Evolutionary conservation across 2,113 vertebrate species (phyloP), one percentile per base, ranked within the genome.

Genomic region (Hylia prasina): DNA sequence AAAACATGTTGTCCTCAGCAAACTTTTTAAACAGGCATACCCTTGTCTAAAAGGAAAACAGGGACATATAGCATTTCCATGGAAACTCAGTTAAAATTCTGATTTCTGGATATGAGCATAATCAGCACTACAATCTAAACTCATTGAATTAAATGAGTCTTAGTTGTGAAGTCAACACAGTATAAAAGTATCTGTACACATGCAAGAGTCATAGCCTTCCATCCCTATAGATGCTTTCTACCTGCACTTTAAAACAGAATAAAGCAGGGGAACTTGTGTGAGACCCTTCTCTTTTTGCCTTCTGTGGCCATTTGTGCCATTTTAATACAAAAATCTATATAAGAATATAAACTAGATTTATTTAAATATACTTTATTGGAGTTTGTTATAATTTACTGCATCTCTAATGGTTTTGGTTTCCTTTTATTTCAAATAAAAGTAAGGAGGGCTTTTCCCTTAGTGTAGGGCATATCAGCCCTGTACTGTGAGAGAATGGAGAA

Each of bases 1-100:
- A 98, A 98, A 98, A 98, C 97, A 97, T 96, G 95, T 98, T 98
- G 98, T 98, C 96, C 93, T 97, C 95, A 2, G 96, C 95, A 97
- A 97, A 97, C 95, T 95, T 97, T 64, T 97, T 98, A 96, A 97
- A 98, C 96, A 98, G 97, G 93, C 97, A 95, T 82, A 91, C 93
- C 97, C 94, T 97, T 98, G 97, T 98, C 97, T 96, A 56, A 66
- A 96, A 97, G 77, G 95, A 97, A 97, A 98, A 93, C 77, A 94
- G 89, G 83, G 82, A 40, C 91, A 95, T 96, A 95, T 82, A 97
- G 72, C 88, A 93, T 98, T 98, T 93, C 97, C 96, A 97, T 97
- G 97, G 97, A 98, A 98, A 98, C 97, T 97, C 60, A 39, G 93
- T 97, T 97, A 96, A 97, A 96, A 97, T 96, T 92, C 96, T 96